Conservation (phyloP, 2,113 vertebrate genomes). For the Amblyornis subalaris region DNA sequence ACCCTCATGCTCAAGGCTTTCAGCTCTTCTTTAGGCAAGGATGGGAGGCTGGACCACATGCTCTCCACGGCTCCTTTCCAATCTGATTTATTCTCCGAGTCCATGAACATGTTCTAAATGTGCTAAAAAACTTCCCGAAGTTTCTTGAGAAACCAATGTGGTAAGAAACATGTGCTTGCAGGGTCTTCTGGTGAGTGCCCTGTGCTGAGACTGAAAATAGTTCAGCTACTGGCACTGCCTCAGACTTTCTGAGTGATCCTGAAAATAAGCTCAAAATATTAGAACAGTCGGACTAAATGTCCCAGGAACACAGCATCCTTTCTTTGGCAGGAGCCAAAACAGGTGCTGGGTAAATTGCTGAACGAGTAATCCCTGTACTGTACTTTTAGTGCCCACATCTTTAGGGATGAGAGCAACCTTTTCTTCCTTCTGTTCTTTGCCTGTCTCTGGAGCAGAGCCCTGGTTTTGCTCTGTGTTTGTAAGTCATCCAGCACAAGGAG, state of each 20-base stretch:
- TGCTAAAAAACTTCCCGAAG: background rate
- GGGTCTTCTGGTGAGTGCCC: background rate
- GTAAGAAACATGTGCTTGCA: background rate
- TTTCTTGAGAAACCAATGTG: background rate
- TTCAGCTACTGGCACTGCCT: background rate
- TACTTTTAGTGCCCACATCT: background rate
- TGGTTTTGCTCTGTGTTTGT: background rate
- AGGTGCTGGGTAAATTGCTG: background rate
- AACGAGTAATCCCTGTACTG: background rate
- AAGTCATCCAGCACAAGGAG: background rate
- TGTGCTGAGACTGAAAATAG: background rate
- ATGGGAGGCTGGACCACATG: accelerated
- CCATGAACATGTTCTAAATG: background rate
- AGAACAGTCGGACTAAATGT: background rate
- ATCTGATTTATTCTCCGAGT: background rate
- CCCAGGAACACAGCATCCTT: background rate
- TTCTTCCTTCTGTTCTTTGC: background rate
- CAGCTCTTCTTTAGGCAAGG: background rate
- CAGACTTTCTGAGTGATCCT: background rate
- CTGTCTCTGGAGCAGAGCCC: background rate
- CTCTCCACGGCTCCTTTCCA: background rate
- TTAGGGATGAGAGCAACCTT: background rate
- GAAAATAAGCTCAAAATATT: background rate
- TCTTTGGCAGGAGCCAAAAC: background rate
- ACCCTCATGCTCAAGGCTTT: background rate